Percentiles rank a stretch among this genome's conserved stretches.
Conservation (phyloP, 2,113 vertebrate genomes). For the Herpailurus yagouaroundi region DNA sequence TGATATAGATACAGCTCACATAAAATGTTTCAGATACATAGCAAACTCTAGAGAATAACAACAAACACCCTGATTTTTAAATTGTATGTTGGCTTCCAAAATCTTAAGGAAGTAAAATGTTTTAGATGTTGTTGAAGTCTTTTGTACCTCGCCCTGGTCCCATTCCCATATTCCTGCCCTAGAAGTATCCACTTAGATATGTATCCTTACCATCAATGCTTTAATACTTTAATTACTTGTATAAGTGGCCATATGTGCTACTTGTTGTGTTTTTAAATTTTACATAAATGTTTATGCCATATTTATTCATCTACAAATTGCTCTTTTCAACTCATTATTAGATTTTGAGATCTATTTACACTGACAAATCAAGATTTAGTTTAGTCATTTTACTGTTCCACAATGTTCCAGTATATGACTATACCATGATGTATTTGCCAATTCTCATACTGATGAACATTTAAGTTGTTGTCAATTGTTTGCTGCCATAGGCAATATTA, state of each 20-base stretch:
- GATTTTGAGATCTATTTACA: not conserved
- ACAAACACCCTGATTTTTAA: not conserved
- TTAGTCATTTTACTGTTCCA: not conserved
- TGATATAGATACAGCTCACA: not conserved
- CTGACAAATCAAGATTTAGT: not conserved
- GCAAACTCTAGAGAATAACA: conserved; percentile 5
- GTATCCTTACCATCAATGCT: not conserved
- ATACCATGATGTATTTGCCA: not conserved
- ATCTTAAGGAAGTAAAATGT: conserved; percentile 32
- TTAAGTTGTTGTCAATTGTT: not conserved
- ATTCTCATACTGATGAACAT: not conserved
- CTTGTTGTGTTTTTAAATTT: not conserved
- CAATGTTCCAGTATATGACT: not conserved
- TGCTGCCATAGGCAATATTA: not conserved
- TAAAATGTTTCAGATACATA: conserved; percentile 37
- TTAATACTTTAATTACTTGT: conserved; percentile 5
- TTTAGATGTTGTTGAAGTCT: not conserved
- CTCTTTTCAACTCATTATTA: conserved; percentile 18
- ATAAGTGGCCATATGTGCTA: not conserved
- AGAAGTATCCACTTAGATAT: not conserved
- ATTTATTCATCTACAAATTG: not conserved
- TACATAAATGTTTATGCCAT: not conserved
- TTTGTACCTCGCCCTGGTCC: not conserved
- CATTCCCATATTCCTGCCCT: not conserved
- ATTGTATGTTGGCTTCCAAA: not conserved